Conservation (phyloP, 64 coral and sea anemone genomes). For the Dendronephthya gigantea region DNA sequence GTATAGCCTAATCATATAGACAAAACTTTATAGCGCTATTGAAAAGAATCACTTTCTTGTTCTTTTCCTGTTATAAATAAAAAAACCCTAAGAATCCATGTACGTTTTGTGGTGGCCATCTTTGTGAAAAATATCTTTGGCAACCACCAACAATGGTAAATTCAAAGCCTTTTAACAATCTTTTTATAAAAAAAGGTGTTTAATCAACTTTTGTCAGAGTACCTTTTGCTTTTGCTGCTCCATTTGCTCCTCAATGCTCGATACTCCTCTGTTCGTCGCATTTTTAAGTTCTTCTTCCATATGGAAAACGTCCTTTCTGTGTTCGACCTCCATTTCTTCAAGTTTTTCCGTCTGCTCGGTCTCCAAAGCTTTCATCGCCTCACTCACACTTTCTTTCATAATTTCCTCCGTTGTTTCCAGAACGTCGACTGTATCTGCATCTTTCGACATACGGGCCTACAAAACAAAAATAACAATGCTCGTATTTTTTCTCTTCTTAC, state of each 20-base stretch:
- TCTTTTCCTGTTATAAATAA: no score
- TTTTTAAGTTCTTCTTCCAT: conserved; percentile 45
- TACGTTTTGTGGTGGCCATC: no score
- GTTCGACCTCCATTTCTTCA: conserved; percentile 51
- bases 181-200: background rate
- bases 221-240: conserved; percentile 88
- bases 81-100: no score
- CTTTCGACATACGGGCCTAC: conserved; percentile 65
- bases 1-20: no score
- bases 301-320: conserved; percentile 38
- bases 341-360: conserved; percentile 59
- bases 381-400: conserved; percentile 25
- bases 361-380: conserved; percentile 38
- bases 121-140: no score
- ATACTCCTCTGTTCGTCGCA: conserved; percentile 25
- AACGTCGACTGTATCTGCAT: conserved; percentile 49
- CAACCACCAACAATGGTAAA: no score
- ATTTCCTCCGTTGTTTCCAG: conserved; percentile 48
- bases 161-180: background rate
- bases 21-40: no score
- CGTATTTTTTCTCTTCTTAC: no score
- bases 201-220: background rate
- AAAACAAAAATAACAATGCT: background rate
- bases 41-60: no score
- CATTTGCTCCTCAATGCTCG: conserved; percentile 53